Evolutionary conservation across 2,113 vertebrate genomes (phyloP), one percentile per base, ranked within the genome.

Genomic region (Catharus bicknelli): DNA sequence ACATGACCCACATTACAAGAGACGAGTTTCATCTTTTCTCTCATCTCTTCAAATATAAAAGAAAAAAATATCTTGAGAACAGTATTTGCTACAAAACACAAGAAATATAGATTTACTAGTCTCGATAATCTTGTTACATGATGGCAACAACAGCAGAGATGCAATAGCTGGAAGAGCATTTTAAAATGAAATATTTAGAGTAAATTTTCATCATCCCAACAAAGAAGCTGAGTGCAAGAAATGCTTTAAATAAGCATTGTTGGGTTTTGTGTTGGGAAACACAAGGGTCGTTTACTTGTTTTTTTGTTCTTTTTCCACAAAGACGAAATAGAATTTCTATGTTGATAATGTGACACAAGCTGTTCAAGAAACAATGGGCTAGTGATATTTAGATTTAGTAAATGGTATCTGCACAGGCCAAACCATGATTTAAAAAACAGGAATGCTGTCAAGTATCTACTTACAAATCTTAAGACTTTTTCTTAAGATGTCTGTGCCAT

Each of bases 371-470:
- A 87, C 78, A 62, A 90, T 13, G 34, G 55, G 38, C 34, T 73
- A 48, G 76, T 68, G 80, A 93, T 95, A 57, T 75, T 87, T 70
- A 94, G 72, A 94, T 95, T 96, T 79, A 92, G 68, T 94, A 95
- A 96, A 92, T 9, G 38, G 70, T 70, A 74, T 92, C 87, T 90
- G 67, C 70, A 83, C 77, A 95, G 87, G 84, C 67, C 86, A 95
- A 94, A 78, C 84, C 81, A 88, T 87, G 59, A 85, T 38, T 83
- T 94, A 29, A 78, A 90, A 95, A 89, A 54, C 74, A 84, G 61
- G 59, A 75, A 89, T 69, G 62, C 40, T 83, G 45, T 73, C 75
- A 94, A 73, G 63, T 74, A 83, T 59, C 75, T 90, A 92, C 75
- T 92, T 95, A 84, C 43, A 95, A 91, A 95, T 93, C 82, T 68